A percentile compares a stretch with the other conserved stretches of the same genome.
Evolutionary conservation across 2,888 invertebrate genomes (phyloP).

Genomic region (Volucella inflata): DNA sequence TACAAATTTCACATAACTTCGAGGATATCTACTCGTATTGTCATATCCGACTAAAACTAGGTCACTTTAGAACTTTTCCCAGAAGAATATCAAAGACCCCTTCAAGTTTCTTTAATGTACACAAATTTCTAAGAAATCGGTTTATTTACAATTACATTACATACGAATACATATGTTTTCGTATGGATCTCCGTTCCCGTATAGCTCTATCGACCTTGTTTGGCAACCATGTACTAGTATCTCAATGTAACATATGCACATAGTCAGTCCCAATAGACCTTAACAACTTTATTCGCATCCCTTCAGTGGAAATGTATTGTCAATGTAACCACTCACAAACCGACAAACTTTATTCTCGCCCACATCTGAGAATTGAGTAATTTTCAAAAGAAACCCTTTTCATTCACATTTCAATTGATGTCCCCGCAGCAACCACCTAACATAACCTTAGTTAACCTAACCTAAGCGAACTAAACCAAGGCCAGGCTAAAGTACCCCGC

Average conservation of each 20-base stretch:
- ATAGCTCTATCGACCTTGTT: constrained; percentile 4
- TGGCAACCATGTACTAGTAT: neutral
- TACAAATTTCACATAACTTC: neutral
- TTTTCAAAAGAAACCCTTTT: constrained; percentile 37
- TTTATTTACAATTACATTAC: neutral
- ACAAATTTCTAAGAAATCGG: neutral
- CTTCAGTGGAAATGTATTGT: constrained; percentile 43
- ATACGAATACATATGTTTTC: neutral
- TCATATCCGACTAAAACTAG: neutral
- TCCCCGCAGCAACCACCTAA: constrained; percentile 12
- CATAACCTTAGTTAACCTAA: no score
- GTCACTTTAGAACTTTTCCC: neutral
- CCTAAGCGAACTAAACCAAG: constrained; percentile 7
- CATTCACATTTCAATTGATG: constrained; percentile 57
- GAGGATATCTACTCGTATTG: neutral
- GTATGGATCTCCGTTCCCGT: no score
- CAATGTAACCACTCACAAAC: constrained; percentile 53
- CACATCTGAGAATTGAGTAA: constrained; percentile 50
- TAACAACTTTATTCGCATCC: constrained; percentile 64
- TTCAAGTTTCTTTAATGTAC: neutral
- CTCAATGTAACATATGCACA: neutral
- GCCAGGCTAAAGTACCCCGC: constrained; percentile 32
- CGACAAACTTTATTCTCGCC: constrained; percentile 29
- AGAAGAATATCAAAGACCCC: neutral
- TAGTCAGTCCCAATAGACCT: constrained; percentile 32